Conservation (phyloP, 1,140 invertebrate genomes). For the Lepidurus arcticus region DNA sequence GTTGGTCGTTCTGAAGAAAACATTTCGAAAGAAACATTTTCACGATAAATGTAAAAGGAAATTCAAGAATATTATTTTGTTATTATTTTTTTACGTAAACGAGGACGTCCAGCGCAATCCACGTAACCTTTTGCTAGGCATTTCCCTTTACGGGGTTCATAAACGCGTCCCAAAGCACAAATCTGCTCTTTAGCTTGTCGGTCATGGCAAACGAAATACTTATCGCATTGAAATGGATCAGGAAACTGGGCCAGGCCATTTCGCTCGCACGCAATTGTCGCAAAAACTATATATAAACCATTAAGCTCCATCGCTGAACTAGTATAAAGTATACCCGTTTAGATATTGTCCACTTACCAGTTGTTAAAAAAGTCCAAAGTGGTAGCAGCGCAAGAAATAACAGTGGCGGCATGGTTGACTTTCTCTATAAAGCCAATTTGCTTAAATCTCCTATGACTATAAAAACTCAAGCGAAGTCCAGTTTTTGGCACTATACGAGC, state of each 20-base stretch:
- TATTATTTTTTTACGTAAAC: not conserved
- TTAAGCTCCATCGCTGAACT: not conserved
- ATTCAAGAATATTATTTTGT: too few relatives aligned
- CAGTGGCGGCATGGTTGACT: too few relatives aligned
- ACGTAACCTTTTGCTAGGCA: not conserved
- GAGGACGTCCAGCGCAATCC: not conserved
- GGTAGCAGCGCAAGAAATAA: not conserved
- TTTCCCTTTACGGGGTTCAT: not conserved
- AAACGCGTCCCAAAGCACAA: not conserved
- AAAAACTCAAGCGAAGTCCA: too few relatives aligned
- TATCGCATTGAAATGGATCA: not conserved
- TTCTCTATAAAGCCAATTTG: too few relatives aligned
- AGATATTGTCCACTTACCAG: not conserved
- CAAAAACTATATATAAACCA: not conserved
- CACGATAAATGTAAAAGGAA: too few relatives aligned
- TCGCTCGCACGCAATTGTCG: not conserved
- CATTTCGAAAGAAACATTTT: not conserved
- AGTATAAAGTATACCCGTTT: not conserved
- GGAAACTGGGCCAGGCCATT: not conserved
- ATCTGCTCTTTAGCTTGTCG: not conserved
- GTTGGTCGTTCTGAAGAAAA: not conserved
- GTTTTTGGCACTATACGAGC: too few relatives aligned
- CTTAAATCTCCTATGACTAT: too few relatives aligned
- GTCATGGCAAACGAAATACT: not conserved
- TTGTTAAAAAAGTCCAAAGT: not conserved